A percentile compares a stretch with the other conserved stretches of the same genome.
Evolutionary conservation across 1,140 invertebrate genomes (phyloP).

Genomic region (Drosophila virilis): DNA sequence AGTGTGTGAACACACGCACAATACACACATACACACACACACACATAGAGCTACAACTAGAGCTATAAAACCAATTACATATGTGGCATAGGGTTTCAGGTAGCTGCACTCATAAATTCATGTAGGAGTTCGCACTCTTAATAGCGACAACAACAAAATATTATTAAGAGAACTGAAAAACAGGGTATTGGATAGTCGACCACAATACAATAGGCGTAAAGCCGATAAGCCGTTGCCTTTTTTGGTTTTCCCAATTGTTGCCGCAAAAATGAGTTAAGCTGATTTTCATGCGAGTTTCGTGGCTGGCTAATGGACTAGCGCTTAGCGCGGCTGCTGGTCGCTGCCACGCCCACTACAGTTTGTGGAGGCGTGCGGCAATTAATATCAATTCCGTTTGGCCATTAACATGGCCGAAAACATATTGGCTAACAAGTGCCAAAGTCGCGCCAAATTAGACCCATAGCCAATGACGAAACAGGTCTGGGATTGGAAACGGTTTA

Average conservation of each 20-base stretch:
- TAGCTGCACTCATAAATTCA: background rate
- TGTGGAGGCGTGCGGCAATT: constrained; percentile 59
- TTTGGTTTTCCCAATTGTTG: constrained; percentile 21
- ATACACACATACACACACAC: background rate
- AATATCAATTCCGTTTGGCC: constrained; percentile 79
- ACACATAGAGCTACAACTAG: background rate
- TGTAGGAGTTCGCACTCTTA: background rate
- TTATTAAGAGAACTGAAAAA: background rate
- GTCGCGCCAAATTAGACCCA: constrained; percentile 76
- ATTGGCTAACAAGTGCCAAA: constrained; percentile 82
- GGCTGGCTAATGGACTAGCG: constrained; percentile 43
- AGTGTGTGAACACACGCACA: background rate
- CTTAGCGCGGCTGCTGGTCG: constrained; percentile 15
- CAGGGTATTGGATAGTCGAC: constrained; percentile 19
- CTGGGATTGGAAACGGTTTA: constrained; percentile 50
- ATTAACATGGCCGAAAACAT: constrained; percentile 78
- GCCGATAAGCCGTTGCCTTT: constrained; percentile 33
- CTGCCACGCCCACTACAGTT: constrained; percentile 46
- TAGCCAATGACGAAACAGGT: constrained; percentile 60
- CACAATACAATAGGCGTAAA: constrained; percentile 8
- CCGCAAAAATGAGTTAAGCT: constrained; percentile 68
- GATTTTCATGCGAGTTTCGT: constrained; percentile 60
- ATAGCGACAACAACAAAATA: background rate
- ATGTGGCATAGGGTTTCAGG: constrained; percentile 6
- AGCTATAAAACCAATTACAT: no score